Base-by-base conservation (phyloP, 2,113 vertebrate species). In the Antidorcas marsupialis region DNA sequence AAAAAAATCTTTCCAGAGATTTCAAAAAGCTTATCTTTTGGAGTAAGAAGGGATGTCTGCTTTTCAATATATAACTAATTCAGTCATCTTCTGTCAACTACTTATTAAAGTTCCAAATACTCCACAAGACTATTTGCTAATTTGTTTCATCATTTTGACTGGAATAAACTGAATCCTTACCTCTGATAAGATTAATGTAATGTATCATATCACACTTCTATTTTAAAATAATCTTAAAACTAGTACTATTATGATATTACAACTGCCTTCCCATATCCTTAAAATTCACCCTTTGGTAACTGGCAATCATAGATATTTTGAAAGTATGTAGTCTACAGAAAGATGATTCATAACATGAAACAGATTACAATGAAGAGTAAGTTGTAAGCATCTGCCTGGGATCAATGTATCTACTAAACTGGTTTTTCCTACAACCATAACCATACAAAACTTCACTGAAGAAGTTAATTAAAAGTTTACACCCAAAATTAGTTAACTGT, bases 281-380 rank as follows among this genome's bases (percentile, higher is more conserved):
- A 81, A 93, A 64, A 91, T 88, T 67, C 52, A 94, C 43, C 33
- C 64, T 92, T 71, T 59, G 39, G 39, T 94, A 96, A 89, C 25
- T 90, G 10, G 89, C 55, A 96, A 67, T 92, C 33, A 33, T n/a
- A 87, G 50, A 96, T 59, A 96, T 91, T 86, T 83, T 59, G 25
- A 59, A 93, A 92, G 39, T 36, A 43, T 55, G 47, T 27, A 85
- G 19, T 87, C 43, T 97, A 88, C 27, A 86, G 50, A 96, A 59
- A 94, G 43, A 95, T 84, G 59, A 94, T 25, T 96, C 89, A 82
- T 86, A 92, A 87, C 47, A 92, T 74, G 64, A 95, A 97, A 94
- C 10, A 94, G 27, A 62, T 85, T 15, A 71, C 33, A 87, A 82
- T 64, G 25, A 96, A 92, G 10, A 85, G 21, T 25, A 85, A 84